These are phyloP conservation scores for Calephelis virginiensis DNA, from an alignment of 1,140 invertebrate genomes.

Conservation along the genomic window DNA sequence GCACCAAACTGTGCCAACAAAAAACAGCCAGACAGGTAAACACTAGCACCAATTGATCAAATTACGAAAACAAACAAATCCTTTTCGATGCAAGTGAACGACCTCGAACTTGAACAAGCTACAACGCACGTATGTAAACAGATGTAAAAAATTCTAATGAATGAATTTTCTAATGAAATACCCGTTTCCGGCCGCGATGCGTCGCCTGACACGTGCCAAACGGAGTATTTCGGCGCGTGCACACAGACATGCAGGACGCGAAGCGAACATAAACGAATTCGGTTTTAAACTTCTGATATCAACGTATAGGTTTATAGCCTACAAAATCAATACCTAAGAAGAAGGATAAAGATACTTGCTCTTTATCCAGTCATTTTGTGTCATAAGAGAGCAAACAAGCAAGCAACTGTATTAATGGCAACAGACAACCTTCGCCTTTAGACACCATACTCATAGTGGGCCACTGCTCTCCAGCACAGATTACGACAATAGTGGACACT, in stretches of 20 bases:
- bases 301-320: conserved; percentile 21
- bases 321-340: conserved; percentile 11
- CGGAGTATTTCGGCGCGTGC: conserved; percentile 45
- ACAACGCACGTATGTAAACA: conserved; percentile 57
- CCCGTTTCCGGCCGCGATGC: conserved; percentile 47
- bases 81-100: conserved; percentile 41
- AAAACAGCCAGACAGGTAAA: background rate
- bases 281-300: conserved; percentile 34
- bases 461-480: no score
- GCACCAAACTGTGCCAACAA: background rate
- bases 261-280: conserved; percentile 40
- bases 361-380: no score
- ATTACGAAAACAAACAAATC: conserved; percentile 11
- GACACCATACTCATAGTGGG: no score
- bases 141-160: conserved; percentile 40
- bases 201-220: conserved; percentile 43
- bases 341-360: no score
- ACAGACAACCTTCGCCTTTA: no score
- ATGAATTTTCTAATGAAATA: conserved; percentile 60
- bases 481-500: no score
- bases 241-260: conserved; percentile 39
- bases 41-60: conserved; percentile 11
- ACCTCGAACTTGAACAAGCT: conserved; percentile 69
- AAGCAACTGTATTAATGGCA: no score
- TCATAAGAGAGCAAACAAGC: no score